These are phyloP conservation scores for Panthera uncia DNA, from an alignment of 2,113 vertebrate genomes.

Conservation along the genomic window DNA sequence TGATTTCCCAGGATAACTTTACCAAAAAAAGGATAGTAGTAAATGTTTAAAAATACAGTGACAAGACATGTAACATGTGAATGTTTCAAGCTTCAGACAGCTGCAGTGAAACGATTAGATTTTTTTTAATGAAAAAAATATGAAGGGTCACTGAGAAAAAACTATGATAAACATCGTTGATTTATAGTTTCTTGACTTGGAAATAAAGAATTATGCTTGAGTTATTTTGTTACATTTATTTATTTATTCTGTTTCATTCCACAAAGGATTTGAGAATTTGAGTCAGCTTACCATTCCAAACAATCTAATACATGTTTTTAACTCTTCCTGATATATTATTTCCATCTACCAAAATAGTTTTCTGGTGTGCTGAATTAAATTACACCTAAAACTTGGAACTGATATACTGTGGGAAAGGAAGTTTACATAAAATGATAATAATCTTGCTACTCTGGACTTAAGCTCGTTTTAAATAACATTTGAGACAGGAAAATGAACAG, in stretches of 20 bases:
- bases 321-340: background rate
- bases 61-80: background rate
- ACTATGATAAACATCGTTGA: background rate
- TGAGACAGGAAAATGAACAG: background rate
- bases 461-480: conserved; percentile 24
- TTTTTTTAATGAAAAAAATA: conserved; percentile 25
- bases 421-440: conserved; percentile 44
- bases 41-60: conserved; percentile 17
- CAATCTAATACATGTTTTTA: conserved; percentile 13
- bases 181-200: conserved; percentile 9
- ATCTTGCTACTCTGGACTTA: conserved; percentile 44
- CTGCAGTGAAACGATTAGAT: background rate
- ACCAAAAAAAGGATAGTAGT: background rate
- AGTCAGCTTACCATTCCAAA: conserved; percentile 9
- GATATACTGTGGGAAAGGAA: conserved; percentile 14
- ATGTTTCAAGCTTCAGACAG: background rate
- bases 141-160: background rate
- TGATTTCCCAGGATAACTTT: conserved; percentile 14
- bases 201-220: conserved; percentile 21
- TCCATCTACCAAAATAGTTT: conserved; percentile 49
- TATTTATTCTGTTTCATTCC: conserved; percentile 20
- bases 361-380: conserved; percentile 53
- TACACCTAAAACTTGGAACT: conserved; percentile 54
- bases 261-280: background rate
- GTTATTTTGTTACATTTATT: conserved; percentile 25